These are phyloP conservation scores for Donacobius atricapilla DNA, from an alignment of 2,113 vertebrate genomes.

Conservation along the genomic window DNA sequence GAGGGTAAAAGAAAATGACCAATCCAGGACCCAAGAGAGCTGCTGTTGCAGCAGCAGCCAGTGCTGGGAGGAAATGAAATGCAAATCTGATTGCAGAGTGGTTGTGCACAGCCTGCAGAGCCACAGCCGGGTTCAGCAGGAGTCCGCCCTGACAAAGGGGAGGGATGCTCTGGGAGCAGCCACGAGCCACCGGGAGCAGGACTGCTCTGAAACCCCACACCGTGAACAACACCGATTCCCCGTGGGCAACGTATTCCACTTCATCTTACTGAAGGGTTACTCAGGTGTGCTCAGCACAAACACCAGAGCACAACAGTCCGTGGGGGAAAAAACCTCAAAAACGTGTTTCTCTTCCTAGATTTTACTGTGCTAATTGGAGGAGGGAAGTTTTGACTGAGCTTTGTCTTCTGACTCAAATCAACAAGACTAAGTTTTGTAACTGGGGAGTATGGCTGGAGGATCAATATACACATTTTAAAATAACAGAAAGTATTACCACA, in stretches of 20 bases:
- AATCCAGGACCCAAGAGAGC: background rate
- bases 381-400: background rate
- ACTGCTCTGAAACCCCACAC: background rate
- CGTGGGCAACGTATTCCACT: background rate
- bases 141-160: background rate
- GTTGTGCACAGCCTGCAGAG: conserved; percentile 32
- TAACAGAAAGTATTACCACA: background rate
- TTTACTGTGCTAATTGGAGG: background rate
- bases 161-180: background rate
- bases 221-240: background rate
- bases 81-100: background rate
- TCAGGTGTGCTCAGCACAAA: background rate
- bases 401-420: background rate
- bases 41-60: background rate
- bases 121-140: background rate
- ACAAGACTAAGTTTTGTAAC: background rate
- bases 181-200: background rate
- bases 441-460: background rate
- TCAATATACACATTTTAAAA: background rate
- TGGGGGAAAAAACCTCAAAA: background rate
- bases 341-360: background rate
- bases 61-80: background rate
- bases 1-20: background rate
- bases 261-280: background rate
- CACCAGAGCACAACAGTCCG: background rate